These are phyloP conservation scores for Cacoxenus indagator DNA, from an alignment of 2,888 invertebrate genomes.

Conservation along the genomic window DNA sequence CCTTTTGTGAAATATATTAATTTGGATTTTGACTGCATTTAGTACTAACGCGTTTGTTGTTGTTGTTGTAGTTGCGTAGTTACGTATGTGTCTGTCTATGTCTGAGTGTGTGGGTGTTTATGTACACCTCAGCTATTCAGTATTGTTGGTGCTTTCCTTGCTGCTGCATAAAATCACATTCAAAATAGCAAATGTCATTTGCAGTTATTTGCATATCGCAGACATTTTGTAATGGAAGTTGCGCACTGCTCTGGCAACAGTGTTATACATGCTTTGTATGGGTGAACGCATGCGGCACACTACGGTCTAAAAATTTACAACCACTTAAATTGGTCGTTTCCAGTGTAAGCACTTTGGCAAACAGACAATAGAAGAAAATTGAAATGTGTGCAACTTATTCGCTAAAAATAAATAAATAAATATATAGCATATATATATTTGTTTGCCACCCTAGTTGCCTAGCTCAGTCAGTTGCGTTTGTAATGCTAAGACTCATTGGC, in stretches of 20 bases:
- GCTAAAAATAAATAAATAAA: too few species aligned
- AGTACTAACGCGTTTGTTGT: neutral
- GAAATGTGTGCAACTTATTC: too few species aligned
- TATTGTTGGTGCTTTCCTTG: neutral
- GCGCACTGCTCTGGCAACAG: neutral
- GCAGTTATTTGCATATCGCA: conserved; percentile 11
- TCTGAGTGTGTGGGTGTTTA: conserved; percentile 28
- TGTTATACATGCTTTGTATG: conserved; percentile 17
- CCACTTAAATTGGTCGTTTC: too few species aligned
- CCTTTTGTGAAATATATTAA: conserved; percentile 12
- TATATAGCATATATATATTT: too few species aligned
- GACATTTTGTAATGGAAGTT: conserved; percentile 6
- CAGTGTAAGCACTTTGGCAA: too few species aligned
- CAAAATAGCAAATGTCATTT: conserved; percentile 17
- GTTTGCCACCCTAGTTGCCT: too few species aligned
- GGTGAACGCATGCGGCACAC: conserved; percentile 35
- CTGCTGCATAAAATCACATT: conserved; percentile 13
- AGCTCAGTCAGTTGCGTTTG: too few species aligned
- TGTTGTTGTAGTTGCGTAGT: neutral
- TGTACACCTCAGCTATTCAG: neutral
- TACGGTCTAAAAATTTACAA: too few species aligned
- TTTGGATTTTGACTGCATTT: conserved; percentile 18
- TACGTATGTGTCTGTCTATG: conserved; percentile 22
- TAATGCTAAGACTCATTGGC: too few species aligned
- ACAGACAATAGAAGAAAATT: too few species aligned